phyloP scores from a whole-genome alignment of 2,113 vertebrate genomes.

The Jacana jacana region DNA sequence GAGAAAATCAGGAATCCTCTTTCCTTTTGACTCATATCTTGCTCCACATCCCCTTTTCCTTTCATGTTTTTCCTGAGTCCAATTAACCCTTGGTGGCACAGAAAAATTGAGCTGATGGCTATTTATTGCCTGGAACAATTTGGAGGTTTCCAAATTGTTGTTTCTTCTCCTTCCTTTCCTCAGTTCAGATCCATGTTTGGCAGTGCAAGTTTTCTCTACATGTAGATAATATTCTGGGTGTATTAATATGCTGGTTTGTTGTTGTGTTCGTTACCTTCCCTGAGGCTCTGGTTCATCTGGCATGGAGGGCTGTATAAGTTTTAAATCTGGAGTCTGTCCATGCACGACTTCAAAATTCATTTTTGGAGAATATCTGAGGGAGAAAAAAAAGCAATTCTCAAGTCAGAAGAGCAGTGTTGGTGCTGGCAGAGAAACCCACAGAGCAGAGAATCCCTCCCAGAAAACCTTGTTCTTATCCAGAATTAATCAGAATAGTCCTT shows the following conservation, averaged over 20 bases:
- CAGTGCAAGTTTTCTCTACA: background rate
- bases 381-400: slow-evolving; percentile 25
- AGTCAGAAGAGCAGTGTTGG: background rate
- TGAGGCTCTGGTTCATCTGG: slow-evolving; percentile 25
- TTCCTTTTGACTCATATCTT: background rate
- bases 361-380: background rate
- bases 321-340: slow-evolving; percentile 45
- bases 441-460: background rate
- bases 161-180: too few relatives aligned
- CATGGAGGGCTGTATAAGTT: slow-evolving; percentile 4
- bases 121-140: background rate
- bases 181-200: background rate
- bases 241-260: slow-evolving; percentile 23
- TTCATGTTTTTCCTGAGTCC: background rate
- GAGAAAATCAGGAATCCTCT: background rate
- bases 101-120: background rate
- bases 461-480: background rate
- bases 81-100: background rate
- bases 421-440: background rate
- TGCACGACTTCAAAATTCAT: slow-evolving; percentile 25
- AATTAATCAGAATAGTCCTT: background rate
- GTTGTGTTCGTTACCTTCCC: slow-evolving; percentile 5
- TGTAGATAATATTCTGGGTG: background rate
- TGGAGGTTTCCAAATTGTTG: too few relatives aligned
- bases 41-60: background rate